These are phyloP conservation scores for Ophraella communa DNA, from an alignment of 2,888 invertebrate species.

Conservation along the genomic window DNA sequence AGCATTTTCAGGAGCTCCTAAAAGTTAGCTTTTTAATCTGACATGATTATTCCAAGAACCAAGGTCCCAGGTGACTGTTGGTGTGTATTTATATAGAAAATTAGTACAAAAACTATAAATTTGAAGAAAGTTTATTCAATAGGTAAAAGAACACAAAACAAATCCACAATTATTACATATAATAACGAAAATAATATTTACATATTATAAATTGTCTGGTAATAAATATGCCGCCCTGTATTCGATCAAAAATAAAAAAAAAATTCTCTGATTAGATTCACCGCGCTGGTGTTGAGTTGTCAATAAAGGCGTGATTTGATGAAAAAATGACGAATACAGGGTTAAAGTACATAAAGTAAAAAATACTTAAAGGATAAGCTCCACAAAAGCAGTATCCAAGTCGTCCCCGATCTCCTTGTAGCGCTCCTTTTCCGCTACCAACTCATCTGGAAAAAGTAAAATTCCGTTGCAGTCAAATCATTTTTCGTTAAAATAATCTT, in stretches of 20 bases:
- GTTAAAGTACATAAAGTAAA: not conserved
- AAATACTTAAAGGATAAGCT: conserved; percentile 71
- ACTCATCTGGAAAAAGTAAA: conserved; percentile 78
- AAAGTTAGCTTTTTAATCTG: no score
- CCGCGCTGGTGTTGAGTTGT: conserved; percentile 23
- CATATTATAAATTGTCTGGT: conserved; percentile 29
- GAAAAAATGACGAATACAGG: conserved; percentile 20
- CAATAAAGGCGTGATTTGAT: conserved; percentile 22
- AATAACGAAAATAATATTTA: conserved; percentile 32
- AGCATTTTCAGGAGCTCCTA: no score
- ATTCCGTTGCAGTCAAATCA: not conserved
- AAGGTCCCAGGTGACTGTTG: no score
- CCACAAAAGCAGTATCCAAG: conserved; percentile 98
- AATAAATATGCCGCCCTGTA: conserved; percentile 18
- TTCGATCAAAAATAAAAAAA: conserved; percentile 1
- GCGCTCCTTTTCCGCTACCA: conserved; percentile 97
- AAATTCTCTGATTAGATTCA: no score
- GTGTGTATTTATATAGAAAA: no score
- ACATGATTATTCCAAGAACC: no score
- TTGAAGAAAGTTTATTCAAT: no score
- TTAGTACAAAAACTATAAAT: no score
- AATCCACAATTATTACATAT: conserved; percentile 26
- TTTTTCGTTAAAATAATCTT: not conserved
- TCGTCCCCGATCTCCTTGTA: conserved; percentile 99
- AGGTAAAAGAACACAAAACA: conserved; percentile 5